phyloP scores from a whole-genome alignment of 2,113 vertebrate species.

The Larimichthys crocea region DNA sequence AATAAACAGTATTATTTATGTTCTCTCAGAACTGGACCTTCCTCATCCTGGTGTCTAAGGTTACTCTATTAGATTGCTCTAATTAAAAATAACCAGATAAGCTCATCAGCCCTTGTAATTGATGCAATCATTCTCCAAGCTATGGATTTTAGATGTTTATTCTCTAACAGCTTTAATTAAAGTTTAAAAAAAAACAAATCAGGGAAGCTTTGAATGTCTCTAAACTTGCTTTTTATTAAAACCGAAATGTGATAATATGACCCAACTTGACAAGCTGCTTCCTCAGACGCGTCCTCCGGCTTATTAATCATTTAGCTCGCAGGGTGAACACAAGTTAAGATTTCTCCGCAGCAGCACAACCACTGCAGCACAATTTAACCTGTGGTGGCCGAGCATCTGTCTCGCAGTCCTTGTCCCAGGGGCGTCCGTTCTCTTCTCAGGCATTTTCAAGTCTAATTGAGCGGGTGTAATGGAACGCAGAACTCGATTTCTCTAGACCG shows the following conservation, averaged over 20 bases:
- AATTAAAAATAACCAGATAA: constrained; percentile 15
- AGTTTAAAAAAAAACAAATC: background rate
- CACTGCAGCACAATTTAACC: background rate
- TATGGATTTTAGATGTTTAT: background rate
- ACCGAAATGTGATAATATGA: background rate
- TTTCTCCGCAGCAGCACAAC: background rate
- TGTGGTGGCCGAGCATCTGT: background rate
- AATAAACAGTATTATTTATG: background rate
- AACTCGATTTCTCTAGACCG: constrained; percentile 33
- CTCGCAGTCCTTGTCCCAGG: constrained; percentile 4
- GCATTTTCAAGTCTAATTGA: constrained; percentile 48
- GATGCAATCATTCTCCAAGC: constrained; percentile 1
- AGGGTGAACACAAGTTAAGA: background rate
- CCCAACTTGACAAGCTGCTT: background rate
- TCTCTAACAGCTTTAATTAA: background rate
- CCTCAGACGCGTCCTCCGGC: background rate
- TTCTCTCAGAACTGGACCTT: background rate
- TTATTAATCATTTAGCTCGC: background rate
- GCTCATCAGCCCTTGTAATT: constrained; percentile 1
- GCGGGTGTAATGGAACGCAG: constrained; percentile 20
- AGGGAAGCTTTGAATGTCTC: background rate
- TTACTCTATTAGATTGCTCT: background rate
- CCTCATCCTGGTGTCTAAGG: background rate
- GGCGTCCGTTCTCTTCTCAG: constrained; percentile 3
- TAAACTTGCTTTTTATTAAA: background rate